A percentile compares a stretch with the other conserved stretches of the same genome.
These are phyloP conservation scores for Chaetodon trifasciatus DNA, from an alignment of 2,797 vertebrate species.

Conservation along the genomic window DNA sequence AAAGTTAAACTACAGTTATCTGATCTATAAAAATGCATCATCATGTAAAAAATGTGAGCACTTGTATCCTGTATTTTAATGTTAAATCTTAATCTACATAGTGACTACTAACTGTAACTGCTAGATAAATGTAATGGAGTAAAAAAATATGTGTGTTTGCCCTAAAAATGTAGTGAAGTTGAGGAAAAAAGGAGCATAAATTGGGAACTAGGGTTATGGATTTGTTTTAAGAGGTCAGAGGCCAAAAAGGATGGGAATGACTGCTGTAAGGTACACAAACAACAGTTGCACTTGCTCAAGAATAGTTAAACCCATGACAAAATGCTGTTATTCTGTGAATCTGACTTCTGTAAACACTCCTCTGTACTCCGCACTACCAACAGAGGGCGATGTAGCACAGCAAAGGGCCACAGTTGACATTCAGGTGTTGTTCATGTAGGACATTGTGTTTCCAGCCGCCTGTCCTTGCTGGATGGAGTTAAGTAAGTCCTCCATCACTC, in stretches of 20 bases:
- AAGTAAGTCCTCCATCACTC: constrained; percentile 70
- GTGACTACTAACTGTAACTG: not conserved
- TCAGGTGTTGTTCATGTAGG: constrained; percentile 54
- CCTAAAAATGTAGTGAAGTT: not conserved
- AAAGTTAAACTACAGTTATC: not conserved
- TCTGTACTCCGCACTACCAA: constrained; percentile 40
- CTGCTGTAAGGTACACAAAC: no score
- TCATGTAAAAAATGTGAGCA: not conserved
- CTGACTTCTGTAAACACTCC: not conserved
- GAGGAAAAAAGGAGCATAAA: not conserved
- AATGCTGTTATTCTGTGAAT: not conserved
- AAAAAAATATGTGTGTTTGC: not conserved
- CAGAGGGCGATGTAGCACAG: constrained; percentile 68
- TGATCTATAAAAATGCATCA: not conserved
- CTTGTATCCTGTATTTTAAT: not conserved
- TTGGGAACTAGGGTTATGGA: no score
- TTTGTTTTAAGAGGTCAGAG: not conserved
- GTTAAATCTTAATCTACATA: not conserved
- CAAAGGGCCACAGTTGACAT: constrained; percentile 30
- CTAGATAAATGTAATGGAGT: not conserved
- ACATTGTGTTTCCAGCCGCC: constrained; percentile 44
- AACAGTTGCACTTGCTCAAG: no score
- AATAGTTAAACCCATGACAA: not conserved
- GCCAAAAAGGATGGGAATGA: no score
- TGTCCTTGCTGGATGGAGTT: constrained; percentile 65